Evolutionary conservation across 2,797 vertebrate species (phyloP), one percentile per base, ranked within the genome.

Genomic region (Phrynocephalus vlangalii): DNA sequence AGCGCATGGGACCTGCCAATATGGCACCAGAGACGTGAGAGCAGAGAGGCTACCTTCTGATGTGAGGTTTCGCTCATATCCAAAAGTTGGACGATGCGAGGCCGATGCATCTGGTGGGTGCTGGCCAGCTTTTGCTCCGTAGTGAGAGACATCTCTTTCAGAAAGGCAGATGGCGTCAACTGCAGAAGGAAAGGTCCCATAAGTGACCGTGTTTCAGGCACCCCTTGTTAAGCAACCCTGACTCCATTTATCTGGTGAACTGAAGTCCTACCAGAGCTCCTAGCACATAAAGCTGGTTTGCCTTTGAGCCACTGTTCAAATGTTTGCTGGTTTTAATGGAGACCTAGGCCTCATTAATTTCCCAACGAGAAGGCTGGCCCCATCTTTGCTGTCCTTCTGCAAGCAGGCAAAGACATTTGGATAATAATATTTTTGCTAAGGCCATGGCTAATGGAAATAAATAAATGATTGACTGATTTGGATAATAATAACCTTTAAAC

Each of bases 101-200:
- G 97, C 0, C 83, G 95, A 77, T 95, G 95, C 86, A 96, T 94
- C 86, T 96, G 87, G 2, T 26, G 91, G 18, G 94, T 97, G 87
- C 91, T 96, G 60, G 95, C 96, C 93, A 97, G 89, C 83, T 95
- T 96, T 93, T 98, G 96, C 92, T 97, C 96, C 0, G 97, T 98
- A 30, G 95, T 97, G 48, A 97, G 97, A 83, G 97, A 95, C 97
- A 98, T 98, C 95, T 98, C 96, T 91, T 97, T 97, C 88, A 96
- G 93, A 90, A 97, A 98, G 87, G 96, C 96, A 60, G 98, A 98
- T 78, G 98, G 98, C 82, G 95, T 97, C 89, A 98, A 89, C 98
- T 99, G 96, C 87, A 97, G 96, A 88, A 83, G 92, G n/a, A 56
- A 52, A 38, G 52, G 28, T 52, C 79, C 13, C 87, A 84, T 77